Base-by-base conservation (phyloP, 1,140 invertebrate species). In the Brachionus calyciflorus region DNA sequence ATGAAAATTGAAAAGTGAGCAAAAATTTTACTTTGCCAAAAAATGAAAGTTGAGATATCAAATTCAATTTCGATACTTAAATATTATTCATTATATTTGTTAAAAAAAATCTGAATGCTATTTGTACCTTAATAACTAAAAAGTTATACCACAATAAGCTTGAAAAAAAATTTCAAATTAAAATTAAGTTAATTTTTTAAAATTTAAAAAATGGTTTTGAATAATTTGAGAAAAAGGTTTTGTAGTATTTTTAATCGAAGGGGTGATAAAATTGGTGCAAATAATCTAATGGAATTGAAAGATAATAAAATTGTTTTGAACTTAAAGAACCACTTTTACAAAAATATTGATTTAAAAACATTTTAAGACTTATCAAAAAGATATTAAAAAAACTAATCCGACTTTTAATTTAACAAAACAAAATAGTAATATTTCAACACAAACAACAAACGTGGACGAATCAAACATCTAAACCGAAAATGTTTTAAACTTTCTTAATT, bases 271-370 rank as follows among this genome's bases (percentile, higher is more conserved):
- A 21, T 49, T 49, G 48, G 7, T 21, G 24, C 24, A 49, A 14
- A 49, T 19, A 49, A 49, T 17, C 48, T 9, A 49, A 49, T 49
- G n/a, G 48, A 53, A 49, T 49, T 49, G 24, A 49, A 49, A 10
- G 48, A 49, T 49, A 49, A 49, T 19, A n/a, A 49, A 49, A n/a
- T 49, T 49, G 48, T 21, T 19, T 19, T 21, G 17, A 49, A 49
- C 48, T 49, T 2, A 14, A 49, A 49, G 9, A 49, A 19, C 24
- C 48, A 49, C 48, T 49, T 49, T 49, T n/a, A 49, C 7, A 49
- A 49, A 49, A 53, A 53, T 53, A 53, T 53, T 53, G 51, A 53
- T 26, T 53, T 53, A 53, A 9, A 53, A 26, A 53, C 51, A 53
- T 53, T 53, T 26, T 24, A 53, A 26, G 51, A 21, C 21, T n/a